phyloP scores from a whole-genome alignment of 1,140 invertebrate genomes.

The Formica selysi region DNA sequence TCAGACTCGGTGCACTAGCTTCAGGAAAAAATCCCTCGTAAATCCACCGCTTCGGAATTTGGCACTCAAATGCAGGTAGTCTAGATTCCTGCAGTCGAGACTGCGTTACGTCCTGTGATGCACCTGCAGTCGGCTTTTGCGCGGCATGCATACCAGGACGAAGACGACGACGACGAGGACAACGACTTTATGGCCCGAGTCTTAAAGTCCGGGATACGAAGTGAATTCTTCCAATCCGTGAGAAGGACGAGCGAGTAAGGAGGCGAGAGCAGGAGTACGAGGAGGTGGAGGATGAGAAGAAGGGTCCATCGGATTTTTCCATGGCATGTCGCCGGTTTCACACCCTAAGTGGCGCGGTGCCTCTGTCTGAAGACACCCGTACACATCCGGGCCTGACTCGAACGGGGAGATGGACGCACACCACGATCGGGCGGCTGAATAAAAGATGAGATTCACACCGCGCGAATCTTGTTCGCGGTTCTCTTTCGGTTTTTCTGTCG shows the following conservation, averaged over 20 bases:
- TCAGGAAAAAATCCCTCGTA: neutral
- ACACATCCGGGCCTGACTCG: slow-evolving; percentile 57
- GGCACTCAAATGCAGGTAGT: slow-evolving; percentile 48
- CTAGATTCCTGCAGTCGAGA: slow-evolving; percentile 48
- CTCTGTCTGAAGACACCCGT: slow-evolving; percentile 74
- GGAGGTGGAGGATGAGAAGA: neutral
- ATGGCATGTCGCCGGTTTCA: slow-evolving; percentile 83
- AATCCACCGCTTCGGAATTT: slow-evolving; percentile 37
- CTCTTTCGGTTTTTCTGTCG: slow-evolving; percentile 80
- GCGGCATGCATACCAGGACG: slow-evolving; percentile 64
- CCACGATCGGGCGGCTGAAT: slow-evolving; percentile 77
- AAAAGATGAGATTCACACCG: slow-evolving; percentile 86
- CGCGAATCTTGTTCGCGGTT: slow-evolving; percentile 80
- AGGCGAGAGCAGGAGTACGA: slow-evolving; percentile 27
- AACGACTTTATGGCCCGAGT: slow-evolving; percentile 78
- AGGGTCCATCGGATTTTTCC: slow-evolving; percentile 72
- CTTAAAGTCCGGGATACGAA: slow-evolving; percentile 72
- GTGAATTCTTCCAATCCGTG: slow-evolving; percentile 72
- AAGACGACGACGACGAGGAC: slow-evolving; percentile 47
- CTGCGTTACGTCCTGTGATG: slow-evolving; percentile 33
- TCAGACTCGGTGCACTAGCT: neutral
- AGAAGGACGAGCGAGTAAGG: slow-evolving; percentile 25
- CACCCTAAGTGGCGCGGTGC: slow-evolving; percentile 85
- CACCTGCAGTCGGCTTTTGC: slow-evolving; percentile 58
- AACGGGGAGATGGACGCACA: slow-evolving; percentile 41